phyloP scores from a whole-genome alignment of 2,113 vertebrate species.

The Cavia porcellus region DNA sequence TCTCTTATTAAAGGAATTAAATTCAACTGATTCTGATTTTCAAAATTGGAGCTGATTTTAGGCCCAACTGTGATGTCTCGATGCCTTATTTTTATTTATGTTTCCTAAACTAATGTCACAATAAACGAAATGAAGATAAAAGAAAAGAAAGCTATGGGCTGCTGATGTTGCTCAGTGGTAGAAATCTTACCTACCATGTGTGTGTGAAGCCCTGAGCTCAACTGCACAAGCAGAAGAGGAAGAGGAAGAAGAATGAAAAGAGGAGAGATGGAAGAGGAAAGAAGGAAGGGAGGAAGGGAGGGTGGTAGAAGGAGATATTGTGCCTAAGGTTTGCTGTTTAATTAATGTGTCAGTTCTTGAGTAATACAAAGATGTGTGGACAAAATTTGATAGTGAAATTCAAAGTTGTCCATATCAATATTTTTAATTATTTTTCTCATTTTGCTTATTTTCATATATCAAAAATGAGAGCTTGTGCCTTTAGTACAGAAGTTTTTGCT shows the following conservation, averaged over 20 bases:
- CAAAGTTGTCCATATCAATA: background rate
- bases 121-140: background rate
- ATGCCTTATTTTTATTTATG: background rate
- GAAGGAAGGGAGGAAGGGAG: too few relatives aligned
- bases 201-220: background rate
- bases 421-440: background rate
- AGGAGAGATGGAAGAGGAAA: background rate
- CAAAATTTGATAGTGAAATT: background rate
- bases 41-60: background rate
- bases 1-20: background rate
- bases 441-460: background rate
- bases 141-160: background rate
- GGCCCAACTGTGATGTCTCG: background rate
- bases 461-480: background rate
- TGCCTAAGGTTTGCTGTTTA: background rate
- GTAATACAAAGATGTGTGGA: background rate
- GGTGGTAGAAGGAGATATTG: background rate
- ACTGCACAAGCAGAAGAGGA: background rate
- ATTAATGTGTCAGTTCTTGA: background rate
- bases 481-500: background rate
- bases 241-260: background rate
- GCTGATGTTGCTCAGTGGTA: background rate
- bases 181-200: background rate
- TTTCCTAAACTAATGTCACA: background rate
- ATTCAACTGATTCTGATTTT: background rate